Base-by-base conservation (phyloP, 2,888 invertebrate genomes). In the Prenolepis imparis region DNA sequence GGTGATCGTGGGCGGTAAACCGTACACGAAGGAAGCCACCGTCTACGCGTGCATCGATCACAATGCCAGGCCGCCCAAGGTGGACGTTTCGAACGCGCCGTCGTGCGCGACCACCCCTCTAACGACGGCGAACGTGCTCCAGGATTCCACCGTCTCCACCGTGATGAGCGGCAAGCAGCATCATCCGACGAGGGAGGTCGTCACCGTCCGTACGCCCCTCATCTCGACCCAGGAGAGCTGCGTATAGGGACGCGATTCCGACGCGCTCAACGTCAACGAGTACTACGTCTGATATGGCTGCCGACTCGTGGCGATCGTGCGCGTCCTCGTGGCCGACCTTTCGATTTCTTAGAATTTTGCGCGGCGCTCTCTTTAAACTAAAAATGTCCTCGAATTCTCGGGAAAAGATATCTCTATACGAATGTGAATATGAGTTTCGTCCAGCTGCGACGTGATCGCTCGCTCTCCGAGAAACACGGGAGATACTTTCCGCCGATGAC, bases 21-120 rank as follows among this genome's bases (percentile, higher is more conserved):
- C 96, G 93, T 89, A 96, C 95, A 94, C 96, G 86, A 96, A 96
- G 90, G 97, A 97, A 92, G 96, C 97, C 75, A 97, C 97, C 91
- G 96, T 97, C 93, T 97, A 97, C 94, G 97, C 97, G 84, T 97
- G 97, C 95, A 97, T 97, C 94, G 97, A 97, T 95, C 97, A 97
- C 93, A 96, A 95, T 90, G 96, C 96, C 88, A 95, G 96, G 90
- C 95, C 95, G 63, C 95, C 95, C 21, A 92, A 93, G 86, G 85
- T 92, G 74, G 94, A 94, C 86, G 82, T 86, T 39, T 85, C 90
- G 55, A 90, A 64, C n/a, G 81, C 48, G 61, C 67, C 89, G 44
- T 89, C 88, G 21, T 89, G 84, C 70, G 83, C 78, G 44, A 63
- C 82, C 24, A 87, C 89, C 3, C 89, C 92, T 5, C 41, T 90